Base-by-base conservation (phyloP, 2,113 vertebrate species). In the Amphilophus citrinellus region DNA sequence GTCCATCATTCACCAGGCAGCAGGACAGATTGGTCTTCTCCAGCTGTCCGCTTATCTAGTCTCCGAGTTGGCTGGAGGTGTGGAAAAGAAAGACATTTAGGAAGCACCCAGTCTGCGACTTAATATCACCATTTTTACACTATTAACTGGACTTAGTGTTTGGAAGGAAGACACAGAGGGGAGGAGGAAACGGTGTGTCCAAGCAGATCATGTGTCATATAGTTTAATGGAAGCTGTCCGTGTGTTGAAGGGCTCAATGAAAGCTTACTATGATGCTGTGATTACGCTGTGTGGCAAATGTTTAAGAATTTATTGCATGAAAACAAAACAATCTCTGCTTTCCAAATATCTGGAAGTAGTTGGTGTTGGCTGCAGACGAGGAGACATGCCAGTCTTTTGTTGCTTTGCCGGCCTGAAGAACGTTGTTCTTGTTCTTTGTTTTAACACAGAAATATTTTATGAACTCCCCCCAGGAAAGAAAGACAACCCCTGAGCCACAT, bases 1-100 rank as follows among this genome's bases (percentile, higher is more conserved):
- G 97, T 97, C 97, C 95, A 97, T 99, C 97, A 98, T 96, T 97
- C 95, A 95, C 24, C 77, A 76, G 27, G 92, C 85, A 94, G 87
- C 94, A 94, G 91, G 91, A 96, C 94, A 95, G 96, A 96, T 88
- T 82, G 94, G 94, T 93, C 93, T 92, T 90, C 82, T 83, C 78
- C 24, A 76, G 91, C 87, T 86, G 89, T 85, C 82, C 77, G 84
- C 93, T 93, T 96, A 94, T 95, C 90, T 90, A 75, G 61, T 80
- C 76, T 62, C 63, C 77, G 83, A 87, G 93, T 86, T 92, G 89
- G 91, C 87, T 92, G 85, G 82, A 88, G 88, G 83, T 24, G 17
- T 71, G 57, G 83, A 30, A 86, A 83, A 77, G 84, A 60, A 83
- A 88, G 88, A 83, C 88, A 82, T 90, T 93, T 73, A 90, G 88